These are phyloP conservation scores for Acanthopagrus latus DNA, from an alignment of 2,797 vertebrate species.

Conservation along the genomic window DNA sequence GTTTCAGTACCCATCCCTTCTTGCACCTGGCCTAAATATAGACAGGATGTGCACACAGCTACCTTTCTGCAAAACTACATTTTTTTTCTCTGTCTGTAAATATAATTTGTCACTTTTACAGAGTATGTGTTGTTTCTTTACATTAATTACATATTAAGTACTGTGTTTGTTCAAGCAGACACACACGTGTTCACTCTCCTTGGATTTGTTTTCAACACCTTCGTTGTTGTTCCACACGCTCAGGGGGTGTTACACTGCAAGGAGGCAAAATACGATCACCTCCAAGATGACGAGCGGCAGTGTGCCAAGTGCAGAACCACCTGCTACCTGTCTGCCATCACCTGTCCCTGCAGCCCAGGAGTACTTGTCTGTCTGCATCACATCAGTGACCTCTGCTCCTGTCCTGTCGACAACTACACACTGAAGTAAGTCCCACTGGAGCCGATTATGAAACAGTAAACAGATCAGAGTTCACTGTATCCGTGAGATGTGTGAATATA, in stretches of 20 bases:
- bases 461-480: not conserved
- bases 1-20: not conserved
- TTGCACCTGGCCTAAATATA: not conserved
- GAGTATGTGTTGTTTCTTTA: not conserved
- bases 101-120: not conserved
- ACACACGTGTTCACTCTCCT: not conserved
- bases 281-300: conserved; percentile 97
- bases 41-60: not conserved
- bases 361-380: conserved; percentile 94
- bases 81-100: not conserved
- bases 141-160: not conserved
- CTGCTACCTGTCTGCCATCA: conserved; percentile 96
- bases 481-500: not conserved
- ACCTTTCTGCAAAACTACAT: not conserved
- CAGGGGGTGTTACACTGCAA: conserved; percentile 89
- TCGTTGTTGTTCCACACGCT: conserved; percentile 15
- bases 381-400: conserved; percentile 89
- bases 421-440: conserved; percentile 89
- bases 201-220: conserved; percentile 5
- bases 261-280: conserved; percentile 90
- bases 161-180: not conserved
- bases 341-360: conserved; percentile 90
- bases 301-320: conserved; percentile 96
- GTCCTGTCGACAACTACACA: conserved; percentile 88
- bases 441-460: not conserved